Conservation (phyloP, 2,113 vertebrate species). For the Saguinus midas region DNA sequence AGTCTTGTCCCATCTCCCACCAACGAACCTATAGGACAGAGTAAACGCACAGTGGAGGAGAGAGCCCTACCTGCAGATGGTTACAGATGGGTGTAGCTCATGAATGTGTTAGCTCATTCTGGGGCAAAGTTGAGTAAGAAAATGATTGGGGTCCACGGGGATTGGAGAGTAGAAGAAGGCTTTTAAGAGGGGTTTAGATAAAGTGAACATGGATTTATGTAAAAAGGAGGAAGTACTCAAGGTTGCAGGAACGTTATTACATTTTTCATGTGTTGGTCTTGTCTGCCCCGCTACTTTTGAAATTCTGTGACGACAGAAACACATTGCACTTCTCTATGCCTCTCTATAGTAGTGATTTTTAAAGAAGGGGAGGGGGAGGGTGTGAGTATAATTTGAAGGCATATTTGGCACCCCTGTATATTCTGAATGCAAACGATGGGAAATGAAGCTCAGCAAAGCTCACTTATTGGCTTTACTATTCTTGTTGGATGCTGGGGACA, state of each 20-base stretch:
- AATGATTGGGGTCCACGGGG: not conserved
- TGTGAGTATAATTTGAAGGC: not conserved
- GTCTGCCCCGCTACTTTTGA: not conserved
- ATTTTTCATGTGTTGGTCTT: not conserved
- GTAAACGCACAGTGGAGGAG: not conserved
- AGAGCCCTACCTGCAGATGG: not conserved
- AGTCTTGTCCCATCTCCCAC: fast-evolving
- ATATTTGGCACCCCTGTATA: not conserved
- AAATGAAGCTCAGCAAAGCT: not conserved
- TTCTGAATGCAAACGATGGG: not conserved
- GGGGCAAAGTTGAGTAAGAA: not conserved
- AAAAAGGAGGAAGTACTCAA: not conserved
- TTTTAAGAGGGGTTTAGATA: not conserved
- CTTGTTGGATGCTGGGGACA: not conserved
- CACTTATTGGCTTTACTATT: not conserved
- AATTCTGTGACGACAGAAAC: not conserved
- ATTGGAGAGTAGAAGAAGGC: not conserved
- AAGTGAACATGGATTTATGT: not conserved
- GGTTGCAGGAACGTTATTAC: not conserved
- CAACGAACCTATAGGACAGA: not conserved
- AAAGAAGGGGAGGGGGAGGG: not conserved
- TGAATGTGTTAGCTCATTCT: not conserved
- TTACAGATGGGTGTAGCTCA: not conserved
- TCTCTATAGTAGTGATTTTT: not conserved
- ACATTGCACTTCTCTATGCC: not conserved